Percentiles rank a stretch among this genome's conserved stretches.
Conservation (phyloP, 2,888 invertebrate species). For the Horisme vitalbata region DNA sequence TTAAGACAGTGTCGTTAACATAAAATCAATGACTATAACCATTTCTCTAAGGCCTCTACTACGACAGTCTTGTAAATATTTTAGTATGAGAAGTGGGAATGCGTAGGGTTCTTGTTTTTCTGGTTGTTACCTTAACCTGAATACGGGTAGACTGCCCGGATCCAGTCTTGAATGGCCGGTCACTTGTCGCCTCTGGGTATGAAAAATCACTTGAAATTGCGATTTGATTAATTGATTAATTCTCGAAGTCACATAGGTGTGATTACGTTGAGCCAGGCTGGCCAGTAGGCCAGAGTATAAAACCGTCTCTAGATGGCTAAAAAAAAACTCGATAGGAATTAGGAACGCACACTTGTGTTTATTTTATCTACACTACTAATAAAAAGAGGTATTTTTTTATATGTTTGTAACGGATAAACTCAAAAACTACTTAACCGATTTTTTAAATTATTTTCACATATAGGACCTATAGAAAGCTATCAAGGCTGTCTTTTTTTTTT, state of each 20-base stretch:
- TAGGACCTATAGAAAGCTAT: no score
- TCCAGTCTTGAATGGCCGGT: conserved; percentile 27
- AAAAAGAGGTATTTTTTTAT: no score
- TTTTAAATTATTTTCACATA: no score
- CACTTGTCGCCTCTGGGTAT: conserved; percentile 24
- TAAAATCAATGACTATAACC: conserved; percentile 38
- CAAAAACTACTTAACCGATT: no score
- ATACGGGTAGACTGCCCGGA: conserved; percentile 35
- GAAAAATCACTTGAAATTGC: conserved; percentile 19
- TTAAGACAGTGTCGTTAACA: conserved; percentile 42
- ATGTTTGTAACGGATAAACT: no score
- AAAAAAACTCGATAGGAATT: no score
- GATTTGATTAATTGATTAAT: conserved; percentile 19
- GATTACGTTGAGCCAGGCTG: no score
- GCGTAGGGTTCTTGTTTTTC: conserved; percentile 21
- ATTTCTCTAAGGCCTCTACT: conserved; percentile 21
- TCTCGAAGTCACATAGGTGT: not conserved
- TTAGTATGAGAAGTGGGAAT: conserved; percentile 8
- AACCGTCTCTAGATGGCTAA: no score
- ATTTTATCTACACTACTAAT: no score
- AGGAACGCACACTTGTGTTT: no score
- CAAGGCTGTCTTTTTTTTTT: no score
- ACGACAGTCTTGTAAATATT: not conserved
- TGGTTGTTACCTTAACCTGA: conserved; percentile 40
- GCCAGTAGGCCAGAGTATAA: no score